phyloP scores from a whole-genome alignment of 2,888 invertebrate genomes.

The Andrena fulva region DNA sequence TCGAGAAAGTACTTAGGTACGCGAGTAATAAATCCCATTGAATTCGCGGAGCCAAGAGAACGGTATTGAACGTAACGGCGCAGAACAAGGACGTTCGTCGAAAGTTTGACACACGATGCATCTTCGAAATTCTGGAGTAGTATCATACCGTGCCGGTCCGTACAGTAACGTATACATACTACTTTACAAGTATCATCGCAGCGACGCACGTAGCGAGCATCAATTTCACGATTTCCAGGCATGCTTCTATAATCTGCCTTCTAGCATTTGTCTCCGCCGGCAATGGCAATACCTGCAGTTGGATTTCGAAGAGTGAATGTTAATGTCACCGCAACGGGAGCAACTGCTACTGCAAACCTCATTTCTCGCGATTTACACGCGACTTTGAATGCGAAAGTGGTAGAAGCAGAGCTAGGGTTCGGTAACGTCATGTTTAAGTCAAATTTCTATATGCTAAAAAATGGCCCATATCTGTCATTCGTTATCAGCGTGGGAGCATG shows the following conservation, averaged over 20 bases:
- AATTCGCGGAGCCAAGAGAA: not conserved
- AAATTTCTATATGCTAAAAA: constrained; percentile 25
- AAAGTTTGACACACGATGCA: constrained; percentile 44
- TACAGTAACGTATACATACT: constrained; percentile 26
- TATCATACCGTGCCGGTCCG: constrained; percentile 3
- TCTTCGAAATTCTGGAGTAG: constrained; percentile 44
- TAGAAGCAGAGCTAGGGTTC: not conserved
- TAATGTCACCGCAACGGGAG: too few species aligned
- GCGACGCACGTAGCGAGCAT: constrained; percentile 58
- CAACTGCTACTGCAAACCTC: not conserved
- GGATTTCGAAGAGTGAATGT: constrained; percentile 6
- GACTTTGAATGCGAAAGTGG: not conserved
- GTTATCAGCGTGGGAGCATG: constrained; percentile 40
- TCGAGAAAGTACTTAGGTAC: constrained; percentile 25
- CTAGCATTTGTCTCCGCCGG: constrained; percentile 35
- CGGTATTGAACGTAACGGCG: constrained; percentile 21
- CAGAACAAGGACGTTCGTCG: constrained; percentile 43
- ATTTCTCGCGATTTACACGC: not conserved
- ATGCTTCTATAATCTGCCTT: constrained; percentile 62
- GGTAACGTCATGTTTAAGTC: constrained; percentile 24
- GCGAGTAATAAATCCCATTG: constrained; percentile 31
- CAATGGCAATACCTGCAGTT: constrained; percentile 53
- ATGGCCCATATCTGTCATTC: constrained; percentile 52
- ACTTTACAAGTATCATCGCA: constrained; percentile 43
- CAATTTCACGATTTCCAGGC: constrained; percentile 64